Evolutionary conservation across 2,888 invertebrate genomes (phyloP).

Genomic region (Oxycera nigricornis): DNA sequence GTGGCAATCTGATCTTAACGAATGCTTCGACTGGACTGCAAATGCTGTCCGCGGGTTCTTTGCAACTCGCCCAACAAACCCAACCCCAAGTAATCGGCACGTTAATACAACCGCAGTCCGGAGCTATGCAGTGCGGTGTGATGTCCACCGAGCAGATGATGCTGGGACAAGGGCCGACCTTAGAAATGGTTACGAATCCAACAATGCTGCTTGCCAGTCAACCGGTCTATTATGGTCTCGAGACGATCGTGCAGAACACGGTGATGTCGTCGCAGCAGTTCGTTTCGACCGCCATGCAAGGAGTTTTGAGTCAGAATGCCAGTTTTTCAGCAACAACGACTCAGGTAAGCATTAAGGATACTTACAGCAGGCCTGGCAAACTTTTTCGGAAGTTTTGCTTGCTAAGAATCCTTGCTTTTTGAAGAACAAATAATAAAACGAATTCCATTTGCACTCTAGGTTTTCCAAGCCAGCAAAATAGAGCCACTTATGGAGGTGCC

Average conservation of each 20-base stretch:
- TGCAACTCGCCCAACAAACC: constrained; percentile 61
- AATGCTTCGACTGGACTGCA: constrained; percentile 66
- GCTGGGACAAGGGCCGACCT: constrained; percentile 68
- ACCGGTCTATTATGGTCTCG: constrained; percentile 82
- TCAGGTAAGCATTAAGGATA: constrained; percentile 52
- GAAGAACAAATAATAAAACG: too few relatives aligned
- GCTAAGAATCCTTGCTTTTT: too few relatives aligned
- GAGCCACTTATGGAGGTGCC: constrained; percentile 81
- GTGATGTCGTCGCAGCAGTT: constrained; percentile 90
- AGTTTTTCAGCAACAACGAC: constrained; percentile 86
- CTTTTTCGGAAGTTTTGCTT: too few relatives aligned
- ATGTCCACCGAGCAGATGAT: constrained; percentile 68
- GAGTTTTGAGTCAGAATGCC: constrained; percentile 80
- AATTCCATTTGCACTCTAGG: constrained; percentile 53
- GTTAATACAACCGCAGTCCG: constrained; percentile 69
- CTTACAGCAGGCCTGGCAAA: too few relatives aligned
- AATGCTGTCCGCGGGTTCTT: constrained; percentile 66
- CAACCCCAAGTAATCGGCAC: constrained; percentile 69
- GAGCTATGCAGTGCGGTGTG: constrained; percentile 64
- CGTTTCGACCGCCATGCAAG: constrained; percentile 81
- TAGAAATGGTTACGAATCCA: constrained; percentile 71
- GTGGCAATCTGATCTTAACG: constrained; percentile 68
- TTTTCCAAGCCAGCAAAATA: constrained; percentile 84
- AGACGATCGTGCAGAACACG: constrained; percentile 86
- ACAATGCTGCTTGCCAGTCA: constrained; percentile 71